These are phyloP conservation scores for Bombycilla garrulus DNA, from an alignment of 2,113 vertebrate genomes.

Conservation along the genomic window DNA sequence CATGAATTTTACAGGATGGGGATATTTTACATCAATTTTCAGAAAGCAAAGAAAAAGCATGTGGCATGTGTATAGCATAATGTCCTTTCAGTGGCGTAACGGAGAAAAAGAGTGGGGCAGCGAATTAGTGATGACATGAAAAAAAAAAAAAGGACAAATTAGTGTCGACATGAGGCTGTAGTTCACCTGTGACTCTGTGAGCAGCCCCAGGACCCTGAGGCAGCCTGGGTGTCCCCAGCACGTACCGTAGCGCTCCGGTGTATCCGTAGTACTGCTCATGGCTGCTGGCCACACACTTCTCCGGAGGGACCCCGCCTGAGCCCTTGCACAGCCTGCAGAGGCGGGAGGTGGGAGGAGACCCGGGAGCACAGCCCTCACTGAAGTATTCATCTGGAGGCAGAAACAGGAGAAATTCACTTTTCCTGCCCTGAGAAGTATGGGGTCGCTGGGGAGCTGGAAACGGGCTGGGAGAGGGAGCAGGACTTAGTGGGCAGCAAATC, in stretches of 20 bases:
- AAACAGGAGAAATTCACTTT: background rate
- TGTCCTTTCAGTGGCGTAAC: background rate
- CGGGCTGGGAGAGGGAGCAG: background rate
- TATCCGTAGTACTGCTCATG: constrained; percentile 83
- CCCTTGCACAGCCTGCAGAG: constrained; percentile 82
- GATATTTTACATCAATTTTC: background rate
- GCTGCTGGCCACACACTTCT: constrained; percentile 75
- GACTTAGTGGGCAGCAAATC: background rate
- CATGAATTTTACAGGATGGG: rapidly evolving
- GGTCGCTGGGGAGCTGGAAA: background rate
- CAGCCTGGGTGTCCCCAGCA: background rate
- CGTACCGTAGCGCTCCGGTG: constrained; percentile 84
- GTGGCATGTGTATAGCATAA: rapidly evolving
- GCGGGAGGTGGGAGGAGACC: constrained; percentile 67
- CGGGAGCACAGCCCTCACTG: constrained; percentile 83
- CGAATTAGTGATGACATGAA: rapidly evolving
- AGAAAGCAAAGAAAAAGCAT: background rate
- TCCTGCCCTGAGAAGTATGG: background rate
- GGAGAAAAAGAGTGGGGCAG: background rate
- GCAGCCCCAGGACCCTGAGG: background rate
- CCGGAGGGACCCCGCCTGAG: constrained; percentile 24
- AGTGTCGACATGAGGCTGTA: rapidly evolving
- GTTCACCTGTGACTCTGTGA: background rate
- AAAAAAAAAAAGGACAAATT: background rate
- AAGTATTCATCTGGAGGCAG: constrained; percentile 75